Evolutionary conservation across 2,797 vertebrate genomes (phyloP).

Genomic region (Emydoidea blandingii): DNA sequence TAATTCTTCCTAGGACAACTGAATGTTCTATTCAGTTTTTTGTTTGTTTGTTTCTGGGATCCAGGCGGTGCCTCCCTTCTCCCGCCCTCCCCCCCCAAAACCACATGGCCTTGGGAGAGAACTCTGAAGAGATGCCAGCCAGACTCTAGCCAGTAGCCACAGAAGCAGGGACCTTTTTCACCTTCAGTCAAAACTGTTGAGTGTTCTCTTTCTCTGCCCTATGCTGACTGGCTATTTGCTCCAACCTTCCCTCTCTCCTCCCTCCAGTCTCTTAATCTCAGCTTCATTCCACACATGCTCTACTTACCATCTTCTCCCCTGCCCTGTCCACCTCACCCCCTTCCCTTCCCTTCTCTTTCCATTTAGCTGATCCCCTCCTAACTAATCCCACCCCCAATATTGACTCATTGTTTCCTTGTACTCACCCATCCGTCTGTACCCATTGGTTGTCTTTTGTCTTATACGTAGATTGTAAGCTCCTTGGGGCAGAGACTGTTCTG

Average conservation of each 20-base stretch:
- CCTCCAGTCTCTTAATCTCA: not conserved
- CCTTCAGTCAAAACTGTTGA: not conserved
- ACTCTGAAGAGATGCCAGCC: not conserved
- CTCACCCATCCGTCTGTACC: not conserved
- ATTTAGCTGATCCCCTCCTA: not conserved
- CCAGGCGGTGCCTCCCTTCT: not conserved
- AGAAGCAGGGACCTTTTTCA: not conserved
- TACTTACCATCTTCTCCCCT: not conserved
- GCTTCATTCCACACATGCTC: not conserved
- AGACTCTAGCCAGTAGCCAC: not conserved
- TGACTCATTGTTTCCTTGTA: not conserved
- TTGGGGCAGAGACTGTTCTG: not conserved
- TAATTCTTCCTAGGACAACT: not conserved
- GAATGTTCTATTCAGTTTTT: not conserved
- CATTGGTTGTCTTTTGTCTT: not conserved
- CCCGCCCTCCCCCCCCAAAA: not conserved
- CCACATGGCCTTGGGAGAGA: not conserved
- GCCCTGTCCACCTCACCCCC: not conserved
- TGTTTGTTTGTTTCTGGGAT: not conserved
- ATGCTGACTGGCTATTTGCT: not conserved
- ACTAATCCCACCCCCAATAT: not conserved
- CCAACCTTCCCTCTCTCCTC: not conserved
- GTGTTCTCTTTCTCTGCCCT: not conserved
- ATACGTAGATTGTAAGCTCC: not conserved
- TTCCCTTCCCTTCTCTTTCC: not conserved